phyloP scores from a whole-genome alignment of 2,797 vertebrate genomes.

The Sebastes variabilis region DNA sequence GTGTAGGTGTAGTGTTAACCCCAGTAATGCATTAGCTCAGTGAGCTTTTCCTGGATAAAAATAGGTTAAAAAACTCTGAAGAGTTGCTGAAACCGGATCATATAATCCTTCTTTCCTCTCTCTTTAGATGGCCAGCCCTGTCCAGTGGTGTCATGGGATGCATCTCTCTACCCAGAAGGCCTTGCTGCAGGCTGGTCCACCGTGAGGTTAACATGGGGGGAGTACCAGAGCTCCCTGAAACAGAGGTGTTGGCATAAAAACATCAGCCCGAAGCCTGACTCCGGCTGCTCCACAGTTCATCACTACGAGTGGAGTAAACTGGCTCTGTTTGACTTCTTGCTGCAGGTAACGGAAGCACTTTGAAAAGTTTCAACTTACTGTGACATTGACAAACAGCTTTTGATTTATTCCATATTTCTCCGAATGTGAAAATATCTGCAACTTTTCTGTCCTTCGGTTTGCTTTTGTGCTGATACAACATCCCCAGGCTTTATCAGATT shows the following conservation, averaged over 20 bases:
- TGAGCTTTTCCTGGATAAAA: neutral
- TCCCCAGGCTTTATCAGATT: neutral
- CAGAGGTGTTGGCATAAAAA: constrained; percentile 92
- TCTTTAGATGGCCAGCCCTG: constrained; percentile 84
- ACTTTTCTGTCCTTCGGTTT: neutral
- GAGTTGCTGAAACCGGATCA: constrained; percentile 27
- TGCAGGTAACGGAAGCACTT: constrained; percentile 85
- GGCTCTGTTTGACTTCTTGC: constrained; percentile 93
- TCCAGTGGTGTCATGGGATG: constrained; percentile 91
- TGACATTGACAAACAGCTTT: neutral
- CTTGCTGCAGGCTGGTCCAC: constrained; percentile 80
- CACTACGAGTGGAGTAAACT: constrained; percentile 95
- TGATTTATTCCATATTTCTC: neutral
- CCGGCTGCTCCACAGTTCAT: constrained; percentile 88
- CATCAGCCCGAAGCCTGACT: constrained; percentile 84
- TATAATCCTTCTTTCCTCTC: constrained; percentile 32
- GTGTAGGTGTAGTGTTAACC: neutral
- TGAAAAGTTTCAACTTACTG: neutral
- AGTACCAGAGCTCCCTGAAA: constrained; percentile 89
- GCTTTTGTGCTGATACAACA: neutral
- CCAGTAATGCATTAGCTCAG: neutral
- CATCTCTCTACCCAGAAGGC: constrained; percentile 83
- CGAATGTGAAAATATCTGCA: neutral
- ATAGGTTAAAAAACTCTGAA: neutral
- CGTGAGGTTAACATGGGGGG: constrained; percentile 87